A percentile compares a stretch with the other conserved stretches of the same genome.
phyloP scores from a whole-genome alignment of 2,797 vertebrate species.

The Ammospiza maritima region DNA sequence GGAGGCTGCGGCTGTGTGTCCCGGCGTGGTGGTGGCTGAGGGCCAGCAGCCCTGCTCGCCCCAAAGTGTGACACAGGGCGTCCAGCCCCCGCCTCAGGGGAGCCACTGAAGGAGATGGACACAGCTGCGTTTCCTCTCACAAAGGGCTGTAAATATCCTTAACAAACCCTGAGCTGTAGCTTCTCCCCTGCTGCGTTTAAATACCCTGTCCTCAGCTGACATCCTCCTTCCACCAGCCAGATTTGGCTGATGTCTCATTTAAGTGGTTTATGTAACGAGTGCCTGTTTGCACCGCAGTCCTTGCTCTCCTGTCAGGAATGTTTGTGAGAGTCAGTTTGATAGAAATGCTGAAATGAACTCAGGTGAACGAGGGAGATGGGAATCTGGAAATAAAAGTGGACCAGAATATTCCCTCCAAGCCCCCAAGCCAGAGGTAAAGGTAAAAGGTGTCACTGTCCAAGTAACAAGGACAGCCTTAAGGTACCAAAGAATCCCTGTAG shows the following conservation, averaged over 20 bases:
- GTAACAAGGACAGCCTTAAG: not conserved
- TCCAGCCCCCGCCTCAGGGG: not conserved
- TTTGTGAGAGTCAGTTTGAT: not conserved
- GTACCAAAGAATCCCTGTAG: not conserved
- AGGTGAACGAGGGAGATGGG: not conserved
- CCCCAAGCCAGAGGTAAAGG: not conserved
- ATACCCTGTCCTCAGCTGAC: slow-evolving; percentile 52
- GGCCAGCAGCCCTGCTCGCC: not conserved
- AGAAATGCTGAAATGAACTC: not conserved
- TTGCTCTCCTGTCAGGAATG: not conserved
- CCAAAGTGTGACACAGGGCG: not conserved
- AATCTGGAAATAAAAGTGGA: not conserved
- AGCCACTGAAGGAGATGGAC: not conserved
- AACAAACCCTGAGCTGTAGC: not conserved
- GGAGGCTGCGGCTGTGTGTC: not conserved
- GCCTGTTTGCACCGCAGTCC: not conserved
- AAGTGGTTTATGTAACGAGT: slow-evolving; percentile 35
- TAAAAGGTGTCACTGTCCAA: not conserved
- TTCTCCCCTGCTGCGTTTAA: not conserved
- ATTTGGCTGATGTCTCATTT: not conserved
- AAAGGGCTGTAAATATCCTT: slow-evolving; percentile 4
- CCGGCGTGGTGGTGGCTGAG: not conserved
- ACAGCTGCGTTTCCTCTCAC: not conserved
- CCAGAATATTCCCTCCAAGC: not conserved
- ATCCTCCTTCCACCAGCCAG: not conserved